These are phyloP conservation scores for Lamprotornis superbus DNA, from an alignment of 2,113 vertebrate genomes.

Conservation along the genomic window DNA sequence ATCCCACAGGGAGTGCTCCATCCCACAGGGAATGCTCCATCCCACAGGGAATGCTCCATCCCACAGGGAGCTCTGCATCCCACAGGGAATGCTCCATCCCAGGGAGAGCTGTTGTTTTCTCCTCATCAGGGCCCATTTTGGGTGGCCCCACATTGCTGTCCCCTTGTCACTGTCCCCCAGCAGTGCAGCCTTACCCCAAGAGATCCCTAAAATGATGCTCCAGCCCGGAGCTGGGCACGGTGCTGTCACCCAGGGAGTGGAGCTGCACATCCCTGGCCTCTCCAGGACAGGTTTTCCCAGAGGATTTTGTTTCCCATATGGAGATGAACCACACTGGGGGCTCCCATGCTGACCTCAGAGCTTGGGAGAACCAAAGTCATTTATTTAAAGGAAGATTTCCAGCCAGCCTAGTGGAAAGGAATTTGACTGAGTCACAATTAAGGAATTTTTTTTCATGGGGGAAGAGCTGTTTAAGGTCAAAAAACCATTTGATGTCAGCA, in stretches of 20 bases:
- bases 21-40: fast-evolving
- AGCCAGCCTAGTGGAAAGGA: neutral
- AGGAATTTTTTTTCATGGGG: neutral
- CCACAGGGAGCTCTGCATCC: fast-evolving
- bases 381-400: neutral
- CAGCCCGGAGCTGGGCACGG: fast-evolving
- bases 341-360: neutral
- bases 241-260: neutral
- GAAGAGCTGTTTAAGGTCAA: neutral
- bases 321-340: fast-evolving
- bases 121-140: neutral
- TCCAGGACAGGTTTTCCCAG: neutral
- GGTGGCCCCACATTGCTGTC: neutral
- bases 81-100: neutral
- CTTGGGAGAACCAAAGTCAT: neutral
- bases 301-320: fast-evolving
- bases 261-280: neutral
- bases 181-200: neutral
- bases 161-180: neutral
- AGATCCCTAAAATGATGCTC: fast-evolving
- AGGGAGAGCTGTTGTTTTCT: neutral
- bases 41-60: fast-evolving
- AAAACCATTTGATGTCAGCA: neutral
- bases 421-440: neutral
- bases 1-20: too few relatives aligned